Base-by-base conservation (phyloP, 2,113 vertebrate genomes). In the Coptodon rendalli region DNA sequence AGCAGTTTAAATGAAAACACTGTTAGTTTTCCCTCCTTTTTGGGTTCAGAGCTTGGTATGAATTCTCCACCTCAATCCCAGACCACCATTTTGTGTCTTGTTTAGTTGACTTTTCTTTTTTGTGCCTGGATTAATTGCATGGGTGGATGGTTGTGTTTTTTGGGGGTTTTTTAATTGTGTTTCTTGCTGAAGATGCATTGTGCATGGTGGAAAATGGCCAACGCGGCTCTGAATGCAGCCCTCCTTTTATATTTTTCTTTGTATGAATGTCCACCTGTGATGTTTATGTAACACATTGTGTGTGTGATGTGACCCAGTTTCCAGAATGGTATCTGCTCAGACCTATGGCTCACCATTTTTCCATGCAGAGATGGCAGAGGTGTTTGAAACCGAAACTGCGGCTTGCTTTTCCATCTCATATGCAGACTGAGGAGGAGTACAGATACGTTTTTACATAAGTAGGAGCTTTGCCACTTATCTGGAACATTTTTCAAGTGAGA, bases 1-100 rank as follows among this genome's bases (percentile, higher is more conserved):
- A 97, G 96, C 93, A 96, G 95, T 96, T 97, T 96, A 94, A 94
- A 93, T 95, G 92, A 94, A 92, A 53, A 90, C 94, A 78, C 89
- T 88, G 12, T 63, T 85, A 87, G 82, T 87, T 76, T 22, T 13
- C 14, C 79, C 45, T 38, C 71, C 61, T 91, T 89, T 87, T 85
- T 92, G 83, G 91, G 78, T 95, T 92, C 87, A 86, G 86, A 92
- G 91, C 89, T 89, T 92, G 81, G 34, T 82, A 87, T 93, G 87
- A 89, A 84, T 89, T 83, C 54, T 90, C 86, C 84, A 89, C 87
- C 80, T 89, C 56, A 84, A 78, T 90, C 89, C 89, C 81, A 90
- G 81, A 87, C 79, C 79, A 54, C 87, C 79, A 40, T 83, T 94
- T 92, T 89, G 40, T 54, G 17, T 86, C 76, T 91, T 89, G 81